Evolutionary conservation across 2,888 invertebrate species (phyloP), one percentile per base, ranked within the genome.

Genomic region (Pterostichus madidus): DNA sequence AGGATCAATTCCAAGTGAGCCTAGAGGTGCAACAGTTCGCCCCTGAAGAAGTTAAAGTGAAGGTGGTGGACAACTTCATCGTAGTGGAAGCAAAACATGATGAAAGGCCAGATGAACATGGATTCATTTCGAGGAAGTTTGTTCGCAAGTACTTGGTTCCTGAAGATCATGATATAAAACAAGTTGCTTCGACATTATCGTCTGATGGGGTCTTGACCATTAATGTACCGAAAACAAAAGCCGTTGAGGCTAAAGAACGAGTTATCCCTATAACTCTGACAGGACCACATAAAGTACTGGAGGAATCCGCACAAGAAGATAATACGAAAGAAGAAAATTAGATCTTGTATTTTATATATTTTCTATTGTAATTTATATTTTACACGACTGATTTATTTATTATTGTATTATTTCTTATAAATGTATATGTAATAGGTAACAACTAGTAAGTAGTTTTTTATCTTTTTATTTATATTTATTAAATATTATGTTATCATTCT

Each of bases 21-120:
- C 90, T 96, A 86, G 96, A 96, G 87, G 95, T 96, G 0, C 93
- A 94, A 86, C 95, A 96, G 86, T 96, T 96, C 86, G 90, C 92
- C 13, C 96, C 96, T 0, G 93, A 94, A n/a, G 96, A 96, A 89
- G 93, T 97, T 49, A 91, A 92, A 7, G 96, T 96, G 17, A 96
- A 95, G 89, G 91, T 94, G 0, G 95, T 95, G 8, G 93, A 84
- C 5, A 79, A 49, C 17, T 46, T 92, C n/a, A 86, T 96, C 31
- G 91, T 93, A 75, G 91, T 95, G n/a, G 94, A 96, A 88, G 96
- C 94, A 0, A 95, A 93, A 87, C 96, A 95, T 87, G 95, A 95
- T 86, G 93, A 96, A 84, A 93, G 93, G 85, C 92, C 92, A 53
- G 94, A 95, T 85, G 92, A 93, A 11, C 93, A 94, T 85, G 95